phyloP scores from a whole-genome alignment of 2,113 vertebrate species.

The Equus quagga region DNA sequence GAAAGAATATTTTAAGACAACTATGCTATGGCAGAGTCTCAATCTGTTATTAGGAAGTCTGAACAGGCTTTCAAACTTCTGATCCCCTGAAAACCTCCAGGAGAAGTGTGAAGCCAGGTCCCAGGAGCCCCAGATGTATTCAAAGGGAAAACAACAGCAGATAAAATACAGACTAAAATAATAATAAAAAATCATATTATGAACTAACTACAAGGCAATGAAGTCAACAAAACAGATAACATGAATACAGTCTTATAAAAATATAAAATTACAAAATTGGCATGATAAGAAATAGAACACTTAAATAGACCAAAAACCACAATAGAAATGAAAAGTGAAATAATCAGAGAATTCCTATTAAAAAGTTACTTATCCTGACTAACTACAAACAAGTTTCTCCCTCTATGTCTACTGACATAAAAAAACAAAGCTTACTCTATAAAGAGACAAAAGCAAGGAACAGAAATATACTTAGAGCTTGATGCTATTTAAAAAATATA shows the following conservation, averaged over 20 bases:
- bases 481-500: neutral
- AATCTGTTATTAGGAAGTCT: neutral
- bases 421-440: neutral
- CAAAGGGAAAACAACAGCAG: constrained; percentile 15
- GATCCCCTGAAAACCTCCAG: neutral
- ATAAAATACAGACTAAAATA: neutral
- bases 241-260: neutral
- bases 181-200: neutral
- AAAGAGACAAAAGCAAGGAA: constrained; percentile 20
- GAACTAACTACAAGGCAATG: neutral
- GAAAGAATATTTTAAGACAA: neutral
- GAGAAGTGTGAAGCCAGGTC: neutral
- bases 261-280: constrained; percentile 16
- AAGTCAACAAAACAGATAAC: neutral
- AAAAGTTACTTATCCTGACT: neutral
- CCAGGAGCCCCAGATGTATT: neutral
- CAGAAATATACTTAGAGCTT: neutral
- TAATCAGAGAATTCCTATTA: neutral
- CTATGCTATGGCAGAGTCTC: neutral
- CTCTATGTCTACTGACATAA: neutral
- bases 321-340: neutral
- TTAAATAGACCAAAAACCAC: neutral
- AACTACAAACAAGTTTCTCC: constrained; percentile 27
- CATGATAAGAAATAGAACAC: neutral
- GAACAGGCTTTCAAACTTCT: neutral